A percentile compares a stretch with the other conserved stretches of the same genome.
Evolutionary conservation across 2,797 vertebrate genomes (phyloP).

Genomic region (Lepus oiostolus): DNA sequence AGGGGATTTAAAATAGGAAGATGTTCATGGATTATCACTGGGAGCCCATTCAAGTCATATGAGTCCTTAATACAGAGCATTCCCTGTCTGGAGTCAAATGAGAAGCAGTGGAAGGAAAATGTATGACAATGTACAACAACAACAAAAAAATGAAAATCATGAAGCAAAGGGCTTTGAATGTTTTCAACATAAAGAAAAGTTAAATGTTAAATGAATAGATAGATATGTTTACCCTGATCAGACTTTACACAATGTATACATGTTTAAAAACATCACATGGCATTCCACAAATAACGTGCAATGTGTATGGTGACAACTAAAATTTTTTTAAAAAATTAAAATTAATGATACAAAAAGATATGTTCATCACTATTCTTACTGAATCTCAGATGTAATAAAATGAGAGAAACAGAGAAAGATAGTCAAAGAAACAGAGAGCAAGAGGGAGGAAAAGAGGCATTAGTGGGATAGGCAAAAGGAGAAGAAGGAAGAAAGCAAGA

Average conservation of each 20-base stretch:
- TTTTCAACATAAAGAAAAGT: too few species aligned
- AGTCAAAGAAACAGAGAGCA: not conserved
- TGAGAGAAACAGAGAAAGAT: not conserved
- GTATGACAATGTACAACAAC: too few species aligned
- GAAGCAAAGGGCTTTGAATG: too few species aligned
- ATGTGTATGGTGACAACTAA: too few species aligned
- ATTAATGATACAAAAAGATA: not conserved
- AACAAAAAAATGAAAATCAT: too few species aligned
- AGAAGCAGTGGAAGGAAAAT: not conserved
- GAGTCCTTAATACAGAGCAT: not conserved
- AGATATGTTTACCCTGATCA: too few species aligned
- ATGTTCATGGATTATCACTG: not conserved
- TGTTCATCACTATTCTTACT: not conserved
- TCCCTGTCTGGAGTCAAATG: not conserved
- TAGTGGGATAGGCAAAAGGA: not conserved
- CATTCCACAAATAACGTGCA: too few species aligned
- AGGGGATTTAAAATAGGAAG: not conserved
- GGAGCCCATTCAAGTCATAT: not conserved
- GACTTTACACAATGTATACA: too few species aligned
- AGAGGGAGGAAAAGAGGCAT: not conserved
- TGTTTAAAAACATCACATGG: too few species aligned
- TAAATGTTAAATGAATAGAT: too few species aligned
- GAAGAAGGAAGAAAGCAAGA: not conserved
- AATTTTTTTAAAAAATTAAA: too few species aligned
- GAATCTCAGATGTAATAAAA: not conserved